Evolutionary conservation across 2,113 vertebrate genomes (phyloP).

Genomic region (Galemys pyrenaicus): DNA sequence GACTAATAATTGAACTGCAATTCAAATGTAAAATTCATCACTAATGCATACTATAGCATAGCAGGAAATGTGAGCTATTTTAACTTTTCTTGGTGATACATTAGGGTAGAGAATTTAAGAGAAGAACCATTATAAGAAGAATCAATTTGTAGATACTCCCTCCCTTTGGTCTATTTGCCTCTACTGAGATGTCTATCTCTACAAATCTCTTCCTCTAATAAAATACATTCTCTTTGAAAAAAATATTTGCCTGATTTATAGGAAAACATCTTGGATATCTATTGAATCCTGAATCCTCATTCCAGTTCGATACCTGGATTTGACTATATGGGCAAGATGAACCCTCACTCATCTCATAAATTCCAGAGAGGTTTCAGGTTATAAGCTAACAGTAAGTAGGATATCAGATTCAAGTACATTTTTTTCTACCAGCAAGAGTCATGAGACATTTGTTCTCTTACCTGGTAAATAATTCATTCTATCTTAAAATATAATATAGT

Average conservation of each 20-base stretch:
- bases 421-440: background rate
- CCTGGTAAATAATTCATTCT: background rate
- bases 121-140: background rate
- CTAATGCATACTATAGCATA: background rate
- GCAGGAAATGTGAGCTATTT: background rate
- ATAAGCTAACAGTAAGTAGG: background rate
- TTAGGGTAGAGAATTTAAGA: background rate
- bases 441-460: background rate
- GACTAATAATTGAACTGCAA: background rate
- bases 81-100: background rate
- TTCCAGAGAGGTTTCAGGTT: background rate
- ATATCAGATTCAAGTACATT: background rate
- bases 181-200: background rate
- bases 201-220: background rate
- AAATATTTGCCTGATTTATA: background rate
- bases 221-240: background rate
- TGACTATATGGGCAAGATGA: fast-evolving
- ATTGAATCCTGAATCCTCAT: background rate
- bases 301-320: background rate
- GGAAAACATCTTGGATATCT: background rate
- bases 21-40: background rate
- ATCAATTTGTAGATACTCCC: background rate
- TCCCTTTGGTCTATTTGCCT: background rate
- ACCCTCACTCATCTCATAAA: background rate
- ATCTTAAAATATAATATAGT: background rate